Evolutionary conservation across 2,888 invertebrate genomes (phyloP).

Genomic region (Caenorhabditis macrosperma): DNA sequence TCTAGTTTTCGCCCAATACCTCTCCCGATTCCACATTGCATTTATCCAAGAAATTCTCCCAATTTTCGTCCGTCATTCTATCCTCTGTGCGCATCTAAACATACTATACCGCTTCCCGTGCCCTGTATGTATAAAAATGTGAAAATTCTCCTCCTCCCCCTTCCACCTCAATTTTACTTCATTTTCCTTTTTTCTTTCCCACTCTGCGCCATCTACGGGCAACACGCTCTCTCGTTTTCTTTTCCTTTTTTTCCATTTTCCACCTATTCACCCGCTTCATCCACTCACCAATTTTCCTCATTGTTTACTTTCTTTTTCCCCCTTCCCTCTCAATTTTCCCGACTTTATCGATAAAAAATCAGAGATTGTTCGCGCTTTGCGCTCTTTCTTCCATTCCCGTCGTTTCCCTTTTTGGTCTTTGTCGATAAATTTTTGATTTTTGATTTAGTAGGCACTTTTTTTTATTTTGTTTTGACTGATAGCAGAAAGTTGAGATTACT

Average conservation of each 20-base stretch:
- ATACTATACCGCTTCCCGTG: too few species aligned
- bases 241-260: too few species aligned
- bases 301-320: background rate
- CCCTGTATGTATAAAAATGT: too few species aligned
- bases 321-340: background rate
- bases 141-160: too few species aligned
- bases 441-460: too few species aligned
- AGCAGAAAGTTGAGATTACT: background rate
- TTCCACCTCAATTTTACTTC: background rate
- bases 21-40: background rate
- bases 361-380: background rate
- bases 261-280: background rate
- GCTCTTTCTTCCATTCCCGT: background rate
- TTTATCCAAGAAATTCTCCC: background rate
- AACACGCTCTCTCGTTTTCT: background rate
- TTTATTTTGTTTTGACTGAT: background rate
- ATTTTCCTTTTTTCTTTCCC: background rate
- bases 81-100: too few species aligned
- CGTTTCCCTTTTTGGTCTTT: background rate
- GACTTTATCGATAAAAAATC: conserved; percentile 4
- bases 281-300: background rate
- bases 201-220: conserved; percentile 7
- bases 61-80: too few species aligned
- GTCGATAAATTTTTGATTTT: background rate
- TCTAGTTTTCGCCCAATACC: background rate